phyloP scores from a whole-genome alignment of 2,888 invertebrate genomes.

The Beris chalybata region DNA sequence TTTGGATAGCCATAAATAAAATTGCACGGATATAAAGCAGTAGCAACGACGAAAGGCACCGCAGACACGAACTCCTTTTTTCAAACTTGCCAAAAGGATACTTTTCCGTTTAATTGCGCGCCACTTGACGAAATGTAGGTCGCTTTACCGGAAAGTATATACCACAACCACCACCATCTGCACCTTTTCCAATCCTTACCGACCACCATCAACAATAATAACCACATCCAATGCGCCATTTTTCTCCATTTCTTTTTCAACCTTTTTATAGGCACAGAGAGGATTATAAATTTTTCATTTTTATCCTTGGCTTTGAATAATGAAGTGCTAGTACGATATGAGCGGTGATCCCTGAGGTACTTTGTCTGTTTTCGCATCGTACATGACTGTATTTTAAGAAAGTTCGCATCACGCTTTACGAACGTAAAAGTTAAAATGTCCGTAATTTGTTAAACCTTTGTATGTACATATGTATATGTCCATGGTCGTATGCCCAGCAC shows the following conservation, averaged over 20 bases:
- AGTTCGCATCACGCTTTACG: too few relatives aligned
- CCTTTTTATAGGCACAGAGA: neutral
- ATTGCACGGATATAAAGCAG: too few relatives aligned
- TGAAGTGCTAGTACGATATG: neutral
- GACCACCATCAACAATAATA: slow-evolving; percentile 9
- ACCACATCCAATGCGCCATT: slow-evolving; percentile 11
- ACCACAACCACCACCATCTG: neutral
- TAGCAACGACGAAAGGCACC: too few relatives aligned
- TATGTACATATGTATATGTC: too few relatives aligned
- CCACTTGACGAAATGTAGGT: slow-evolving; percentile 12
- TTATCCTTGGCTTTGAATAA: slow-evolving; percentile 14
- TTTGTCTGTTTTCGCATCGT: too few relatives aligned
- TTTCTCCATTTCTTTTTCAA: neutral
- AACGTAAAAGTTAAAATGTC: too few relatives aligned
- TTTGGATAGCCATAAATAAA: too few relatives aligned
- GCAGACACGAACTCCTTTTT: too few relatives aligned
- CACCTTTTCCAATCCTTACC: neutral
- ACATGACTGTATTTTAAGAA: too few relatives aligned
- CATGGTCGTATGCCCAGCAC: too few relatives aligned
- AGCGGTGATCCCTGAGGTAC: too few relatives aligned
- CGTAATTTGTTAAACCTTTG: too few relatives aligned
- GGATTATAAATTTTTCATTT: slow-evolving; percentile 21
- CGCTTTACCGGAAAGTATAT: neutral
- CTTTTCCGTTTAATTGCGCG: slow-evolving; percentile 4
- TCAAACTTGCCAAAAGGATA: neutral